These are phyloP conservation scores for Eristalis arbustorum DNA, from an alignment of 2,888 invertebrate genomes.

Conservation along the genomic window DNA sequence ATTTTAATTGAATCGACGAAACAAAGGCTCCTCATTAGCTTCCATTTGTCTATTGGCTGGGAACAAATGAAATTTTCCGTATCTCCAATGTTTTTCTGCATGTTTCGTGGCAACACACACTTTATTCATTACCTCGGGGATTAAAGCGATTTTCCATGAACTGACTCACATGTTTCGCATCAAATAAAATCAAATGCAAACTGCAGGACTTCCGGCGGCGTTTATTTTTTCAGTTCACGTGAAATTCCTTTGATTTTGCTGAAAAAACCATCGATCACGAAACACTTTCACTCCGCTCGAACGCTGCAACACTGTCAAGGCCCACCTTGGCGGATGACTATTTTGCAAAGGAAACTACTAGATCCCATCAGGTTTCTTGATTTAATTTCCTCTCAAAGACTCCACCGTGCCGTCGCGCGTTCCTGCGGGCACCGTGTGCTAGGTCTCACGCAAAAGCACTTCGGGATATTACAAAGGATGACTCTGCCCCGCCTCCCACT, in stretches of 20 bases:
- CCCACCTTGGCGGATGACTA: neutral
- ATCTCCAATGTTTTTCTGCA: too few relatives aligned
- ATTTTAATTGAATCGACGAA: too few relatives aligned
- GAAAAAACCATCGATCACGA: too few relatives aligned
- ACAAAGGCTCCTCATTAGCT: too few relatives aligned
- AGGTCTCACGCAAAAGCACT: neutral
- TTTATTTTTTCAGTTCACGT: too few relatives aligned
- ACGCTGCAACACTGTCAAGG: neutral
- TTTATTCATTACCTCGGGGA: neutral
- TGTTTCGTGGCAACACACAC: too few relatives aligned
- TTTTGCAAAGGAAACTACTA: neutral
- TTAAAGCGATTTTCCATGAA: neutral
- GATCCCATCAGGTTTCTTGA: neutral
- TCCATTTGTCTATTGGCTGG: too few relatives aligned
- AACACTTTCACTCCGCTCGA: neutral
- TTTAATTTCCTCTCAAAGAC: neutral
- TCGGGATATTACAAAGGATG: neutral
- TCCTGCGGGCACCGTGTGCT: neutral
- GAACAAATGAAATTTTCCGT: too few relatives aligned
- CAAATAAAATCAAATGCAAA: neutral
- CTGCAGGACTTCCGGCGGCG: too few relatives aligned
- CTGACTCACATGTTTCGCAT: neutral
- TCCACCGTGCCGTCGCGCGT: neutral
- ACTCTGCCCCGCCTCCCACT: neutral
- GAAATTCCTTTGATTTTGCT: too few relatives aligned